phyloP scores from a whole-genome alignment of 1,140 invertebrate genomes.

The Teleogryllus occipitalis region DNA sequence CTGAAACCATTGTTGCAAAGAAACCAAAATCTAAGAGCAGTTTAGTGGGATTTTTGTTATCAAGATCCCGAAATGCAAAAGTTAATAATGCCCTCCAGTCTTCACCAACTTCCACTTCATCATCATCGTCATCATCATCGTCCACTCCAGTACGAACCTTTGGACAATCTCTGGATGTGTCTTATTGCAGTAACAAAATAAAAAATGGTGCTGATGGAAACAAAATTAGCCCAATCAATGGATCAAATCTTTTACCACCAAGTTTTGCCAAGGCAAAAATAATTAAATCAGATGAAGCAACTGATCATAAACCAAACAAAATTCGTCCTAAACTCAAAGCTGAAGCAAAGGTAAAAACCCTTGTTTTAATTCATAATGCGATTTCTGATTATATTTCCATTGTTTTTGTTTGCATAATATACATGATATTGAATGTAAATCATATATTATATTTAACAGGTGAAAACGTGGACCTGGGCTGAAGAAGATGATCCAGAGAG shows the following conservation, averaged over 20 bases:
- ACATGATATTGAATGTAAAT: background rate
- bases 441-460: background rate
- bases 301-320: constrained; percentile 25
- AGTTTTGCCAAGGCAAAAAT: background rate
- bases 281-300: no score
- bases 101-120: background rate
- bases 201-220: background rate
- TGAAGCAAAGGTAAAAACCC: constrained; percentile 47
- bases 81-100: background rate
- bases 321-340: constrained; percentile 45
- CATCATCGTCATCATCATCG: background rate
- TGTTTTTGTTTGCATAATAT: background rate
- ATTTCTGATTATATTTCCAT: background rate
- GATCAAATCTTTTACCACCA: no score
- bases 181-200: background rate
- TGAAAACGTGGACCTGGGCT: background rate
- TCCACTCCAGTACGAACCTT: background rate
- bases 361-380: background rate
- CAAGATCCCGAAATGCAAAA: constrained; percentile 23
- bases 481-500: background rate
- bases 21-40: constrained; percentile 44
- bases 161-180: background rate
- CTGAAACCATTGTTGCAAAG: constrained; percentile 74
- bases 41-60: constrained; percentile 53
- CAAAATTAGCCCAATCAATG: background rate